A percentile compares a stretch with the other conserved stretches of the same genome.
These are phyloP conservation scores for Melinopterus prodromus DNA, from an alignment of 2,888 invertebrate genomes.

Conservation along the genomic window DNA sequence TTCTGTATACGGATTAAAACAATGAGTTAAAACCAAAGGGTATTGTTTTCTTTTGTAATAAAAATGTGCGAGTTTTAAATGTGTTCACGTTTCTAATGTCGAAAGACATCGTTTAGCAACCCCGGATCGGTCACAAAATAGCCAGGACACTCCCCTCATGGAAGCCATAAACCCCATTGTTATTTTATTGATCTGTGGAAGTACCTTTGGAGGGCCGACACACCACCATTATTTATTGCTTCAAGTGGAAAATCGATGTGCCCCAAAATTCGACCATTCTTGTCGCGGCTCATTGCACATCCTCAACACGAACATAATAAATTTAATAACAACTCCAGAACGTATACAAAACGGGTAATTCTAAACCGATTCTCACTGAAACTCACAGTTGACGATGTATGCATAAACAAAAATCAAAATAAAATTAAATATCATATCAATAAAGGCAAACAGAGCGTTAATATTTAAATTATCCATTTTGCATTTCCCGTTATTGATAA, in stretches of 20 bases:
- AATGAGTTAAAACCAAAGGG: too few relatives aligned
- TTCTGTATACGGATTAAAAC: too few relatives aligned
- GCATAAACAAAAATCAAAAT: background rate
- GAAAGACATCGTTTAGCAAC: background rate
- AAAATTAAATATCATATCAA: background rate
- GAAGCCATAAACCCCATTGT: constrained; percentile 4
- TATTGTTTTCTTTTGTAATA: too few relatives aligned
- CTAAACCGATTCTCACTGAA: background rate
- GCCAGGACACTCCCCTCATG: background rate
- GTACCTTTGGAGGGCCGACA: background rate
- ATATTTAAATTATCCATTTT: background rate
- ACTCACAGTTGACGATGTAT: background rate
- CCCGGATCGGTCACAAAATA: background rate
- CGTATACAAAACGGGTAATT: background rate
- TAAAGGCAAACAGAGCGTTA: background rate
- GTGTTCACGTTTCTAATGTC: background rate
- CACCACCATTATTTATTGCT: background rate
- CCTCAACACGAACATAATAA: too few relatives aligned
- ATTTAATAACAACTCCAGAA: background rate
- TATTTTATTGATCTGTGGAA: background rate
- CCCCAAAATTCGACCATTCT: background rate
- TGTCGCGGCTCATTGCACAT: background rate
- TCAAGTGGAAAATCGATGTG: background rate
- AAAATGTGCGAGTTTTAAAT: background rate
- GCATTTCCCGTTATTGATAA: background rate